Conservation (phyloP, 2,113 vertebrate genomes). For the Anguilla japonica region DNA sequence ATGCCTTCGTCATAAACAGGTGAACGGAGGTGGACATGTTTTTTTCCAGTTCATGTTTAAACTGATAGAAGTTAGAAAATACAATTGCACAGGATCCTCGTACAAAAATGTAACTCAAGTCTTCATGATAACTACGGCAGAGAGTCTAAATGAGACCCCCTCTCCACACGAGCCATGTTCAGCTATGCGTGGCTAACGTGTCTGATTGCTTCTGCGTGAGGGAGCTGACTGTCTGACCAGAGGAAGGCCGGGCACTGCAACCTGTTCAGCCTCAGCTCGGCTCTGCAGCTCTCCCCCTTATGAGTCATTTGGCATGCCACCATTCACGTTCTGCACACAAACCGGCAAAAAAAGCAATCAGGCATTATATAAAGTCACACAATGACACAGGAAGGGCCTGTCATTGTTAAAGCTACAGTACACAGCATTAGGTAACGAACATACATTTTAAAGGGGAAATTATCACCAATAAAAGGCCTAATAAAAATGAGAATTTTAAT, state of each 20-base stretch:
- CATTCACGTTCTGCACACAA: conserved; percentile 37
- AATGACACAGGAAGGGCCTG: conserved; percentile 92
- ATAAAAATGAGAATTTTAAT: conserved; percentile 53
- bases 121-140: neutral
- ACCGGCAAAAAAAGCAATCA: conserved; percentile 60
- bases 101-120: conserved; percentile 5
- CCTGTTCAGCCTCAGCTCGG: neutral
- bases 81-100: neutral
- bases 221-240: no score
- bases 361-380: conserved; percentile 98
- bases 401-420: conserved; percentile 93
- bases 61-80: neutral
- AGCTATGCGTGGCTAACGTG: neutral
- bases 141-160: neutral
- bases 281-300: neutral
- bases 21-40: neutral
- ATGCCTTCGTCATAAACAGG: conserved; percentile 86
- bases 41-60: neutral
- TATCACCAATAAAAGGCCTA: conserved; percentile 59
- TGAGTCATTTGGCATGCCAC: neutral
- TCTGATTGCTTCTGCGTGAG: no score
- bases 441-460: conserved; percentile 57
- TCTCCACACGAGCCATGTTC: neutral
- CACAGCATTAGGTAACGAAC: conserved; percentile 75
- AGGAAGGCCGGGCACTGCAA: no score